Conservation (phyloP, 2,113 vertebrate species). For the Seriola aureovittata region DNA sequence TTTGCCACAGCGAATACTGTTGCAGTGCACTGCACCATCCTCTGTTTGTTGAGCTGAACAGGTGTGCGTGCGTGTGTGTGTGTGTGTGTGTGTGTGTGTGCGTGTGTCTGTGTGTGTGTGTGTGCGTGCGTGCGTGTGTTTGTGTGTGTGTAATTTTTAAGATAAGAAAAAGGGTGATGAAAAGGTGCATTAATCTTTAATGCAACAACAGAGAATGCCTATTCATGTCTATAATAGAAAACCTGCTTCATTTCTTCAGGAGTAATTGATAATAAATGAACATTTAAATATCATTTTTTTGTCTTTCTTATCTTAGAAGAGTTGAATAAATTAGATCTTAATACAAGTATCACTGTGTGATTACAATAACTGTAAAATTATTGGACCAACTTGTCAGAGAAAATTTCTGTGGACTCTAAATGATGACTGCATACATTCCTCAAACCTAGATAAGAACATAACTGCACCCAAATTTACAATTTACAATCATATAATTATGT, state of each 20-base stretch:
- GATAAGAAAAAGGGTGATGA: too few relatives aligned
- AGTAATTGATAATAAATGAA: not conserved
- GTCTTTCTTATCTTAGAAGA: too few relatives aligned
- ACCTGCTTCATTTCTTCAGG: not conserved
- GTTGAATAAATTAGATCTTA: too few relatives aligned
- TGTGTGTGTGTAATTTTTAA: not conserved
- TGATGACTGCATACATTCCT: too few relatives aligned
- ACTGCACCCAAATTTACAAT: not conserved
- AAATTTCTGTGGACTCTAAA: too few relatives aligned
- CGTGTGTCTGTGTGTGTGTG: not conserved
- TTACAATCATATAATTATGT: not conserved
- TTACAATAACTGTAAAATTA: too few relatives aligned
- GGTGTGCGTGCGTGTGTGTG: too few relatives aligned
- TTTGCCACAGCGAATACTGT: not conserved
- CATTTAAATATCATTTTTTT: too few relatives aligned
- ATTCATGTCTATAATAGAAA: not conserved
- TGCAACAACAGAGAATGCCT: not conserved
- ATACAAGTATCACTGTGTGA: too few relatives aligned
- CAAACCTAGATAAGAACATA: not conserved
- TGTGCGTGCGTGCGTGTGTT: not conserved
- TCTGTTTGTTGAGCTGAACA: not conserved
- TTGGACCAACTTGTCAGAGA: too few relatives aligned
- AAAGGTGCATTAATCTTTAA: not conserved
- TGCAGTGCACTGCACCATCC: constrained; percentile 10
- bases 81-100: not conserved